Evolutionary conservation across 2,888 invertebrate genomes (phyloP).

Genomic region (Catocala sponsa): DNA sequence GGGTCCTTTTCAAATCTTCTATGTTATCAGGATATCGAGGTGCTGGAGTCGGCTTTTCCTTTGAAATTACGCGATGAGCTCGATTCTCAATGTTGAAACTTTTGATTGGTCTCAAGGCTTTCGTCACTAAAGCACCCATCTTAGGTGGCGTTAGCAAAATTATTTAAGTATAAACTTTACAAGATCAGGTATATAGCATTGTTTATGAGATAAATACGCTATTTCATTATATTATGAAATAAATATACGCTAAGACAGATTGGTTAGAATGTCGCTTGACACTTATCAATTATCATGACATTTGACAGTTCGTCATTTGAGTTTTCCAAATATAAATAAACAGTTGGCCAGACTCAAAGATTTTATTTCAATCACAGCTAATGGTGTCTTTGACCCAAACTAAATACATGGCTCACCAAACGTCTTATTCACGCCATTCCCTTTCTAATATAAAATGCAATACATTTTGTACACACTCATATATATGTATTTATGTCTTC

Average conservation of each 20-base stretch:
- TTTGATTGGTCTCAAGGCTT: slow-evolving; percentile 88
- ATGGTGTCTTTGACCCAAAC: neutral
- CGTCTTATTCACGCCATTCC: too few relatives aligned
- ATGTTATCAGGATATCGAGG: slow-evolving; percentile 90
- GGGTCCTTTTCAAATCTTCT: slow-evolving; percentile 89
- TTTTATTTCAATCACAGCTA: too few relatives aligned
- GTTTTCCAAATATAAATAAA: neutral
- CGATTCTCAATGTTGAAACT: slow-evolving; percentile 93
- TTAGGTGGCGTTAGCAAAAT: slow-evolving; percentile 73
- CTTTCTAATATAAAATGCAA: too few relatives aligned
- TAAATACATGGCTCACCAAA: too few relatives aligned
- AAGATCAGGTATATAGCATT: slow-evolving; percentile 46
- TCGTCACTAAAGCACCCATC: slow-evolving; percentile 91
- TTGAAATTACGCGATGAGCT: slow-evolving; percentile 91
- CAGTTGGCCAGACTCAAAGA: neutral
- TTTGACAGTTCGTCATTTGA: slow-evolving; percentile 50
- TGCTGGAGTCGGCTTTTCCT: slow-evolving; percentile 90
- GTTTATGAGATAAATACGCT: slow-evolving; percentile 28
- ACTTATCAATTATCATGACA: too few relatives aligned
- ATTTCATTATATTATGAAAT: slow-evolving; percentile 27
- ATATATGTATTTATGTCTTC: too few relatives aligned
- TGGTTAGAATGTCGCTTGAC: slow-evolving; percentile 17
- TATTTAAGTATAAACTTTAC: slow-evolving; percentile 31
- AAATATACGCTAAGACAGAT: too few relatives aligned
- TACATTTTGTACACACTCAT: too few relatives aligned